Evolutionary conservation across 2,888 invertebrate species (phyloP), one percentile per base, ranked within the genome.

Genomic region (Psococerastis gibbosa): DNA sequence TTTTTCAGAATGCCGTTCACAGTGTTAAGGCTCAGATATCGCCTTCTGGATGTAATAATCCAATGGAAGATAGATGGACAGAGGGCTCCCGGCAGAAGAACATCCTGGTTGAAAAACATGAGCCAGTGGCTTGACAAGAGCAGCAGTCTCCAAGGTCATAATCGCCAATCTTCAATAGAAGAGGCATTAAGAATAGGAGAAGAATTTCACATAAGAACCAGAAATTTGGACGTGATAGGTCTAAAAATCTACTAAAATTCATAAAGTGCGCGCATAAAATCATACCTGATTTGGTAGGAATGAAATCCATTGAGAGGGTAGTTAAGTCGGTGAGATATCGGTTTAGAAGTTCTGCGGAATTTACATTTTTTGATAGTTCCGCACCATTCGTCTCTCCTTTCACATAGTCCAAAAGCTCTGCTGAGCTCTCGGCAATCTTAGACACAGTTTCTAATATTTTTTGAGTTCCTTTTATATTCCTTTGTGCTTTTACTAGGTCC

Each of bases 301-400:
- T 11, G 22, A 20, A 20, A 54, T 49, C 17, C 59, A 48, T 45
- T 58, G 55, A 13, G 47, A 48, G 5, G 49, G 47, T 2, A 58
- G 35, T 42, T 51, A 54, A 20, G 51, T 46, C 35, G 59, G 47
- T 46, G 57, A 59, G 18, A 44, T 51, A 6, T 47, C 47, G 17
- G 51, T 48, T 3, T 49, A 52, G n/a, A 52, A 54, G 22, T 54
- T 45, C 6, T 44, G 35, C 15, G 51, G 48, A 5, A 56, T 38
- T 38, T n/a, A 38, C 38, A 20, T 3, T 17, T 20, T 38, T 38
- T 15, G 38, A 3, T 5, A 38, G 17, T 11, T 38, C 38, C 5
- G 6, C 4, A 11, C 3, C 20, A 4, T 16, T 18, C 4, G 20
- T 11, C 20, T 38, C 38, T 13, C 17, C 6, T 15, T 20, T 15